Evolutionary conservation across 2,113 vertebrate species (phyloP).

Genomic region (Tenrec ecaudatus): DNA sequence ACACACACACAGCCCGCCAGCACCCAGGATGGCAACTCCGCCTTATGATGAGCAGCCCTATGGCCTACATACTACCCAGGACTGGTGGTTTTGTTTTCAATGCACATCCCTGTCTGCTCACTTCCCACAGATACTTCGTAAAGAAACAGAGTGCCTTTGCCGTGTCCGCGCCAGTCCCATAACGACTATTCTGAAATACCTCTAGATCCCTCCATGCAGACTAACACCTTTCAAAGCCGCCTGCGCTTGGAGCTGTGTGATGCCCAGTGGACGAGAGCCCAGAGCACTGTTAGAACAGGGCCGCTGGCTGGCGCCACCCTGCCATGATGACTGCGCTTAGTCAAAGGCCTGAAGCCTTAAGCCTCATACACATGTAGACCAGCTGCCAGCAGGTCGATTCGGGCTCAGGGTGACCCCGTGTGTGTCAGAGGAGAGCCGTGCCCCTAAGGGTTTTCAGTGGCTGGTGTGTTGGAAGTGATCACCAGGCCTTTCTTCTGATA

Average conservation of each 20-base stretch:
- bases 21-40: neutral
- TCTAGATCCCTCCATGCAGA: neutral
- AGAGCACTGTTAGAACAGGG: neutral
- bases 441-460: neutral
- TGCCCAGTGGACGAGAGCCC: neutral
- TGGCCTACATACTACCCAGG: neutral
- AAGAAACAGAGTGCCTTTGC: neutral
- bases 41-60: neutral
- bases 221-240: constrained; percentile 21
- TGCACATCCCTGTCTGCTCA: neutral
- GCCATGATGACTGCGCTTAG: neutral
- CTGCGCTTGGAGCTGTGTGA: neutral
- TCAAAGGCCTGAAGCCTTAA: neutral
- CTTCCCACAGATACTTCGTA: neutral
- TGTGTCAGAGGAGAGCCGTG: neutral
- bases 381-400: neutral
- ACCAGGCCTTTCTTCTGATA: neutral
- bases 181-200: too few species aligned
- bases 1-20: neutral
- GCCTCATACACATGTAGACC: neutral
- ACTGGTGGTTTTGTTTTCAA: neutral
- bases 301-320: neutral
- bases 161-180: neutral
- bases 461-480: neutral
- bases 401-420: neutral